These are phyloP conservation scores for Nomada fabriciana DNA, from an alignment of 2,888 invertebrate genomes.

Conservation along the genomic window DNA sequence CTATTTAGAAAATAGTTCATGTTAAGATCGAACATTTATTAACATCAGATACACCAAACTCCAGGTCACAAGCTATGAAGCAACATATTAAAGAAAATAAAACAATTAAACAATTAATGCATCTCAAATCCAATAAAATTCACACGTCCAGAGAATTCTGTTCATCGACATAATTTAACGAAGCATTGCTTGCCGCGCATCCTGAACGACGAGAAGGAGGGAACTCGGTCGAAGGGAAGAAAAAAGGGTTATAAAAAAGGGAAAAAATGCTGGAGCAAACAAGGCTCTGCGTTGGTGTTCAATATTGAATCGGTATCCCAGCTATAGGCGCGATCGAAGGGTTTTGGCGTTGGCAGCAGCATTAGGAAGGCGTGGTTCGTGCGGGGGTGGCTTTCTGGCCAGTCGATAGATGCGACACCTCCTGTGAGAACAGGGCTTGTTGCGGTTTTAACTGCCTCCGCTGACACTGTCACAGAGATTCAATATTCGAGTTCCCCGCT, in stretches of 20 bases:
- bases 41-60: too few species aligned
- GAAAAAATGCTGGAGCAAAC: constrained; percentile 21
- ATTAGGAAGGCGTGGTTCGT: constrained; percentile 65
- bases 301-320: constrained; percentile 56
- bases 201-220: background rate
- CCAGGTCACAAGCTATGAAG: too few species aligned
- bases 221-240: background rate
- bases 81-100: too few species aligned
- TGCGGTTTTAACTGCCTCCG: constrained; percentile 60
- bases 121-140: too few species aligned
- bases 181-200: too few species aligned
- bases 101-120: too few species aligned
- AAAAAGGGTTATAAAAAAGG: background rate
- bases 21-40: background rate
- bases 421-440: constrained; percentile 55
- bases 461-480: constrained; percentile 52
- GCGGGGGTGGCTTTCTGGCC: constrained; percentile 29
- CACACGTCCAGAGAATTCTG: too few species aligned
- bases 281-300: constrained; percentile 15
- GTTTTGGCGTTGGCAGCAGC: constrained; percentile 60
- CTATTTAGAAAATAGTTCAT: background rate
- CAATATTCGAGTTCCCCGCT: constrained; percentile 38
- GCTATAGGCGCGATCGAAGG: constrained; percentile 31
- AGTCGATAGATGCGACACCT: constrained; percentile 42
- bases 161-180: too few species aligned